Evolutionary conservation across 1,140 invertebrate species (phyloP), one percentile per base, ranked within the genome.

Genomic region (Teleogryllus occipitalis): DNA sequence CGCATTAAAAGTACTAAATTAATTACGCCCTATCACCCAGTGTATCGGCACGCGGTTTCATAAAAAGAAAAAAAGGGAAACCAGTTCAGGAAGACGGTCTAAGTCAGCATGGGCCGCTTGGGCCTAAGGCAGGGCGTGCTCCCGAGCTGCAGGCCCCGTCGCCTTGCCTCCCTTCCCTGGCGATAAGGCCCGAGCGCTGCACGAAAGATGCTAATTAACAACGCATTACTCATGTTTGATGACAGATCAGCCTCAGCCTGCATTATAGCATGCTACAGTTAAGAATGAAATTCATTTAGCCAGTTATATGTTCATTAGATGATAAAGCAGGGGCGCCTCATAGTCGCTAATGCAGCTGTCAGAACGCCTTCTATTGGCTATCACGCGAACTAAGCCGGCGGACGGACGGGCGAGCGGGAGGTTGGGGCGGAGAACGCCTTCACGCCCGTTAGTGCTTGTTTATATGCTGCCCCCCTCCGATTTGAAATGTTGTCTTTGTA

Each of bases 211-310:
- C 15, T 65, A 77, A 54, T 80, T 80, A 80, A 47, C 75, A 27
- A 21, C 75, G 65, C 79, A 80, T 80, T 80, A 77, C 72, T 80
- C 79, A 80, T 77, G 76, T 80, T 47, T 74, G 79, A 80, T 65
- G 79, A 80, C 75, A 80, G 75, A 78, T 18, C 65, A 78, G 54
- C 65, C 78, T 73, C 54, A 39, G 73, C 78, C 47, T 74, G 46
- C 65, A 49, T 78, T 72, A 74, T 65, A 65, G 54, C 54, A 65
- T 65, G 54, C 54, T 65, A 65, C 10, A 65, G 54, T 65, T 65
- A 65, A 65, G 54, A 65, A 65, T 65, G 54, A 65, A 65, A 65
- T 65, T 65, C 54, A 65, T 65, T 65, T 65, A 65, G 54, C 54
- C 54, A 65, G 54, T 65, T 65, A 65, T 65, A 65, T 65, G 54